These are phyloP conservation scores for Pagrus major DNA, from an alignment of 2,113 vertebrate genomes.

Conservation along the genomic window DNA sequence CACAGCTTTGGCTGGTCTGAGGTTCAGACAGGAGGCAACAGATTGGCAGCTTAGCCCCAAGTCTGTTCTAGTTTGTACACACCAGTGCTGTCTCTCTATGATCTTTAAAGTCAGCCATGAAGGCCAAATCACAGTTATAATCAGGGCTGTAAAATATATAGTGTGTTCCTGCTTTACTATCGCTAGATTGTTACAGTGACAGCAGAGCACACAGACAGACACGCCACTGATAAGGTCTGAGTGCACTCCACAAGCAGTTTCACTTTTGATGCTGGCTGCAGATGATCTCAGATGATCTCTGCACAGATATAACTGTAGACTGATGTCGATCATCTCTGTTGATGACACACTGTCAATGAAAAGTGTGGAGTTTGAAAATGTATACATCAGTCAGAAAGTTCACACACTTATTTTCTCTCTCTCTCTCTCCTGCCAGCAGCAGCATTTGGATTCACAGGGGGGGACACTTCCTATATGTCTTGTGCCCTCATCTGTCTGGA, in stretches of 20 bases:
- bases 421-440: background rate
- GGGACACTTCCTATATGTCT: constrained; percentile 35
- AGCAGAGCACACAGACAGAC: constrained; percentile 7
- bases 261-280: background rate
- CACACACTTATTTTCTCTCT: background rate
- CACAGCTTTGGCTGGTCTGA: constrained; percentile 18
- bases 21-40: constrained; percentile 15
- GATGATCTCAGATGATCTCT: background rate
- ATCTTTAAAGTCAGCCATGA: constrained; percentile 11
- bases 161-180: constrained; percentile 13
- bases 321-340: constrained; percentile 9
- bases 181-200: constrained; percentile 14
- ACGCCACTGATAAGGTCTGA: constrained; percentile 18
- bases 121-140: background rate
- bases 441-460: constrained; percentile 21
- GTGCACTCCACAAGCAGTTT: background rate
- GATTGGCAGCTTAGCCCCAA: background rate
- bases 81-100: background rate
- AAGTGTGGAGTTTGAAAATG: background rate
- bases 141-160: background rate
- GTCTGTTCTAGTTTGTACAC: background rate
- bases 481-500: constrained; percentile 34
- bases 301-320: background rate
- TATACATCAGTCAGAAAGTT: background rate
- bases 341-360: background rate